phyloP scores from a whole-genome alignment of 2,113 vertebrate genomes.

The Corvus cornix region DNA sequence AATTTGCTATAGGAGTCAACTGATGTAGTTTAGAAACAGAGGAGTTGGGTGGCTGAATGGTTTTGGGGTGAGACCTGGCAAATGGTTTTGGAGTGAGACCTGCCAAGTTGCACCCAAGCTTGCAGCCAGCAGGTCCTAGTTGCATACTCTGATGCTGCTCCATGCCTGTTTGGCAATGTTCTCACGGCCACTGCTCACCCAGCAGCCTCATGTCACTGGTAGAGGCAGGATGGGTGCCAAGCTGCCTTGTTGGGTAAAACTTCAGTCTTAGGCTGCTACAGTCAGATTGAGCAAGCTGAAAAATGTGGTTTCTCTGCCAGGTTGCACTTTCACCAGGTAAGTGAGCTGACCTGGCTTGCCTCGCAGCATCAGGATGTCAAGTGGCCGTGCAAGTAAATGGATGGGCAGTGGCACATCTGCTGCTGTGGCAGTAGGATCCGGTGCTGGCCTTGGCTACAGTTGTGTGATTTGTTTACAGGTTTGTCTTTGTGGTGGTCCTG shows the following conservation, averaged over 20 bases:
- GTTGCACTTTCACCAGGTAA: not conserved
- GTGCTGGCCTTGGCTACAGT: not conserved
- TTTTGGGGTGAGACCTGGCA: not conserved
- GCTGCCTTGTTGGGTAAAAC: not conserved
- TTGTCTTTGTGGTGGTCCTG: not conserved
- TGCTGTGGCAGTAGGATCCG: rapidly evolving
- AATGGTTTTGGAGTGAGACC: not conserved
- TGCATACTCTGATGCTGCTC: not conserved
- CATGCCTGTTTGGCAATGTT: not conserved
- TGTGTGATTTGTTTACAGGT: not conserved
- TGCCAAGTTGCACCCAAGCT: not conserved
- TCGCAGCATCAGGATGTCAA: not conserved
- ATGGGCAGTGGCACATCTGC: not conserved
- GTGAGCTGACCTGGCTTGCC: not conserved
- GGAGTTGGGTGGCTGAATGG: not conserved
- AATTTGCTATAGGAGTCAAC: not conserved
- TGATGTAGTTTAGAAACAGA: not conserved
- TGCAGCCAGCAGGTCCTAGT: not conserved
- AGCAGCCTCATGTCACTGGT: rapidly evolving
- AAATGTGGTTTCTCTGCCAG: not conserved
- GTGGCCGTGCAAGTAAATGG: not conserved
- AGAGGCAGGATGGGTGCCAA: not conserved
- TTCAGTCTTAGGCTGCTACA: not conserved
- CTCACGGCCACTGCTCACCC: rapidly evolving
- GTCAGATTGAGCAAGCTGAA: not conserved